Base-by-base conservation (phyloP, 2,888 invertebrate species). In the Cynaeus angustus region DNA sequence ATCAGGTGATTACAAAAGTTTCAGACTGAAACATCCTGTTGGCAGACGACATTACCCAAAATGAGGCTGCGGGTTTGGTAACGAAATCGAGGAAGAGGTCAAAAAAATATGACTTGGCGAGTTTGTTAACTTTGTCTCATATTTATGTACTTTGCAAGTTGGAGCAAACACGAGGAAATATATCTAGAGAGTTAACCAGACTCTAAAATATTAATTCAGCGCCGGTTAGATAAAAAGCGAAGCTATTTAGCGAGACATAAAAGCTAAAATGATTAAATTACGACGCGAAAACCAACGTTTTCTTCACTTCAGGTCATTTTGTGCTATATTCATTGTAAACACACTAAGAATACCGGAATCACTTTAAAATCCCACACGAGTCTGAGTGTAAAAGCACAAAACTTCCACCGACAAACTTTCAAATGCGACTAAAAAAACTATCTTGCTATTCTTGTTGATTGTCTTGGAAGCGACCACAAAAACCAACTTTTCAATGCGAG, bases 1-100 rank as follows among this genome's bases (percentile, higher is more conserved):
- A 72, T 71, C 67, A 66, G 68, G 68, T 71, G 67, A 73, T 71
- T 70, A 66, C 71, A 64, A 69, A 73, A 71, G 65, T 66, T 71
- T 59, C 30, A 13, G 43, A 14, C 14, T 53, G 67, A 53, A 66
- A 66, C 66, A 58, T 66, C 48, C 66, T 58, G 66, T 58, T 56
- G 65, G 33, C 55, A 26, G 46, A 26, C 62, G 55, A 65, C 65
- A 53, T 65, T 65, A 55, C 65, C 46, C 45, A 55, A 33, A 65
- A 55, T 55, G 41, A 52, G 64, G 43, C 14, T 21, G 10, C 12
- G 38, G n/a, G 48, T 21, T 61, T 45, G 48, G 62, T 64, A 52
- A 53, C 14, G 61, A 61, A 61, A 46, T 48, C 26, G 41, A 45
- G 62, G 62, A 50, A 62, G 28, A 50, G 13, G 64, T n/a, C 64